These are phyloP conservation scores for Ichneumoninae sp. DNA, from an alignment of 2,888 invertebrate species.

Conservation along the genomic window DNA sequence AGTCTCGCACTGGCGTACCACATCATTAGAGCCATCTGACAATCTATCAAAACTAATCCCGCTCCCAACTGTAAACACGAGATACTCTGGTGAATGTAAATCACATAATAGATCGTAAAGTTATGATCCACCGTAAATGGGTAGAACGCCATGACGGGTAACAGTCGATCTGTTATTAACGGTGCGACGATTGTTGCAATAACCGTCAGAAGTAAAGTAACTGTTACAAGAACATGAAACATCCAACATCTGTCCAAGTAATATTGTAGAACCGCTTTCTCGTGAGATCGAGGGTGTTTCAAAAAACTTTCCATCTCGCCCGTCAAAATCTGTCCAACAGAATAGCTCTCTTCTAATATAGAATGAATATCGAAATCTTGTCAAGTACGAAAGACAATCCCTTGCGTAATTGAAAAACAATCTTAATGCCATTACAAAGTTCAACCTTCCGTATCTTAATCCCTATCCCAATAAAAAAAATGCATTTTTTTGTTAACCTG, in stretches of 20 bases:
- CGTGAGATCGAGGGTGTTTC: constrained; percentile 17
- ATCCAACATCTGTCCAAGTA: constrained; percentile 58
- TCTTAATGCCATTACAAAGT: too few relatives aligned
- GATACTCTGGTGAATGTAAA: constrained; percentile 54
- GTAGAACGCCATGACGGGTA: constrained; percentile 22
- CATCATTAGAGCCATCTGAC: too few relatives aligned
- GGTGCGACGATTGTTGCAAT: neutral
- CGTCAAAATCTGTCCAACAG: constrained; percentile 38
- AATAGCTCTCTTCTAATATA: neutral
- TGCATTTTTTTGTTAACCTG: too few relatives aligned
- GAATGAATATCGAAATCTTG: too few relatives aligned
- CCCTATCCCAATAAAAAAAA: too few relatives aligned
- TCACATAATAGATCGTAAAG: neutral
- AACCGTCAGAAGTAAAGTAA: constrained; percentile 23
- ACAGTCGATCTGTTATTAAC: neutral
- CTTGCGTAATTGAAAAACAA: too few relatives aligned
- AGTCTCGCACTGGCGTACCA: too few relatives aligned
- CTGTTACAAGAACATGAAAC: constrained; percentile 43
- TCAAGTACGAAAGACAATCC: too few relatives aligned
- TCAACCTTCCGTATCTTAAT: too few relatives aligned
- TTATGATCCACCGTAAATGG: constrained; percentile 60
- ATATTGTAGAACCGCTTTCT: constrained; percentile 56
- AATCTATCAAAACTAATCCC: too few relatives aligned
- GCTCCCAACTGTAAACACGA: constrained; percentile 26
- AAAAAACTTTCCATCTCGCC: constrained; percentile 46